phyloP scores from a whole-genome alignment of 2,888 invertebrate species.

The Buathra laborator region DNA sequence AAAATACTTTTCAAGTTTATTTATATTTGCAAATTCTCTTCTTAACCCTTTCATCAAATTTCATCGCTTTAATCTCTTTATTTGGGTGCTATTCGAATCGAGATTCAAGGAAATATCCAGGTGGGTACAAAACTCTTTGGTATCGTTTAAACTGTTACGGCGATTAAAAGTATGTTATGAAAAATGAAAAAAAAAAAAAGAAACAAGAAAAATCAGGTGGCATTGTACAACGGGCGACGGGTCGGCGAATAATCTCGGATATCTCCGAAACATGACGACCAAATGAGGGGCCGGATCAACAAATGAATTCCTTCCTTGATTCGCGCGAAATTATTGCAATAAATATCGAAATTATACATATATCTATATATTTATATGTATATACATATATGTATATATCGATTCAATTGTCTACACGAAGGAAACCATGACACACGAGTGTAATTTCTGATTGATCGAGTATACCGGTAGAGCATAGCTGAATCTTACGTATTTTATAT shows the following conservation, averaged over 20 bases:
- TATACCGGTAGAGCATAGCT: constrained; percentile 59
- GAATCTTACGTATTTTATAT: constrained; percentile 67
- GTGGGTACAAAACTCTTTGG: constrained; percentile 24
- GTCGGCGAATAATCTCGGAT: constrained; percentile 20
- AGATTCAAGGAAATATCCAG: constrained; percentile 59
- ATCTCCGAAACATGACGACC: constrained; percentile 1
- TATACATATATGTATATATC: constrained; percentile 50
- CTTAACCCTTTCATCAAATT: constrained; percentile 10
- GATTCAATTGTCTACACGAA: constrained; percentile 61
- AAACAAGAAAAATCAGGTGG: constrained; percentile 32
- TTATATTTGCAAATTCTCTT: constrained; percentile 42
- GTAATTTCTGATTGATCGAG: constrained; percentile 64
- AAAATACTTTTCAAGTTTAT: constrained; percentile 11
- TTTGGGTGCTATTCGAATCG: constrained; percentile 66
- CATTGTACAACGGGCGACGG: constrained; percentile 37
- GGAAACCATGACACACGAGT: constrained; percentile 69
- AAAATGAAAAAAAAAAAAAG: constrained; percentile 19
- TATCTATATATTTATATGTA: constrained; percentile 27
- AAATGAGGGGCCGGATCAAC: constrained; percentile 33
- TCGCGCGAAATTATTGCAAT: constrained; percentile 59
- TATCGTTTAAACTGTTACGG: constrained; percentile 54
- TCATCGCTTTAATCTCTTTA: constrained; percentile 29
- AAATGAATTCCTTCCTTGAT: constrained; percentile 52
- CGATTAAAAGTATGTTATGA: constrained; percentile 46
- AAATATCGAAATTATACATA: constrained; percentile 43